Conservation (phyloP, 2,113 vertebrate species). For the Zosterops hypoxanthus region DNA sequence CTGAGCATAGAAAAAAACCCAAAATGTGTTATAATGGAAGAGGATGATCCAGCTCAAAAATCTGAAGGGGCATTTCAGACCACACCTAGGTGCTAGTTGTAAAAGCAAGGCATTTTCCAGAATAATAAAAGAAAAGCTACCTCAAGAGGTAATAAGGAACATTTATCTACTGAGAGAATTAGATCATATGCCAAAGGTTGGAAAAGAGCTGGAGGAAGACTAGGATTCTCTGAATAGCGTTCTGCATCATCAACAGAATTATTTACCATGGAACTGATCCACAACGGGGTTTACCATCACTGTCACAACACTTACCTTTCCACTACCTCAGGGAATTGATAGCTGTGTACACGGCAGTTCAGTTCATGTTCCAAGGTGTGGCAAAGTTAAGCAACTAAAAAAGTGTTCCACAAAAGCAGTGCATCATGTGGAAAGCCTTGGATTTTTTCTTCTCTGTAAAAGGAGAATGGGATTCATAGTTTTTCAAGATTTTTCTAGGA, state of each 20-base stretch:
- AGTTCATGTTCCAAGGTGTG: not conserved
- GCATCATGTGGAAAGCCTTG: not conserved
- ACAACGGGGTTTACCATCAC: not conserved
- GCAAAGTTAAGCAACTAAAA: not conserved
- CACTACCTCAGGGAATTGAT: not conserved
- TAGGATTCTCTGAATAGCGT: not conserved
- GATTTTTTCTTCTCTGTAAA: not conserved
- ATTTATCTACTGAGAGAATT: not conserved
- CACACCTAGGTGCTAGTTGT: not conserved
- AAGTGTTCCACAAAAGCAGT: not conserved
- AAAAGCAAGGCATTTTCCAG: not conserved
- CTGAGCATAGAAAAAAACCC: not conserved
- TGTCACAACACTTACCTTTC: not conserved
- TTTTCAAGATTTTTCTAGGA: constrained; percentile 7
- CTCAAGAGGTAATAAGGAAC: not conserved
- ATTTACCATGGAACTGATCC: not conserved
- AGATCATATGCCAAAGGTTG: not conserved
- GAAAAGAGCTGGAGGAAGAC: not conserved
- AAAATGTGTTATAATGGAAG: not conserved
- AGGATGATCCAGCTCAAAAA: not conserved
- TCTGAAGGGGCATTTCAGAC: not conserved
- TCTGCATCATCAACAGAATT: not conserved
- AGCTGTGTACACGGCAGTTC: not conserved
- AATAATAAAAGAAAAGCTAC: not conserved
- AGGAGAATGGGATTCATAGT: not conserved